These are phyloP conservation scores for Napeogenes inachia DNA, from an alignment of 2,888 invertebrate genomes.

Conservation along the genomic window DNA sequence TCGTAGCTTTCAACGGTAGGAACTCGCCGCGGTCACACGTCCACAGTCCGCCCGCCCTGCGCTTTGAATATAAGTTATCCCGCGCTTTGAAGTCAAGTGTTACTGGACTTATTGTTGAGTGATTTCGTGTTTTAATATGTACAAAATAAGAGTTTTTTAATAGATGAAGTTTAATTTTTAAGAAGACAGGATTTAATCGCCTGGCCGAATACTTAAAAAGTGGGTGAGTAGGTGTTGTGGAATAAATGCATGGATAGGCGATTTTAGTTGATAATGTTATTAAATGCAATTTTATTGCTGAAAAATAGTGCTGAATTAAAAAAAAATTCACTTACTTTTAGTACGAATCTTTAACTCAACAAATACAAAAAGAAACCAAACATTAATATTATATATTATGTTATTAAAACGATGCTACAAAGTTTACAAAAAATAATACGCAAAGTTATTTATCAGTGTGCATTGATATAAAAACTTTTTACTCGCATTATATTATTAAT, in stretches of 20 bases:
- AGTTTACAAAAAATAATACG: no score
- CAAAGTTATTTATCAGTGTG: no score
- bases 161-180: slow-evolving; percentile 33
- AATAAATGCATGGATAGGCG: slow-evolving; percentile 29
- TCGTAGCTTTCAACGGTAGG: slow-evolving; percentile 19
- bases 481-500: no score
- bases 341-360: no score
- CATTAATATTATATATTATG: no score
- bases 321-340: no score
- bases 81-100: slow-evolving; percentile 2
- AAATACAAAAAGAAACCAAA: no score
- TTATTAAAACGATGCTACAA: no score
- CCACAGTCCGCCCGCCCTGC: slow-evolving; percentile 34
- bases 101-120: slow-evolving; percentile 5
- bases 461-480: no score
- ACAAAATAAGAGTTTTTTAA: slow-evolving; percentile 13
- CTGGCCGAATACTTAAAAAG: slow-evolving; percentile 53
- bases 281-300: slow-evolving; percentile 30
- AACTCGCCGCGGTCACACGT: slow-evolving; percentile 23
- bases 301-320: slow-evolving; percentile 5
- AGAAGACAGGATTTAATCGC: slow-evolving; percentile 39
- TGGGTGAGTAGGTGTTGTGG: slow-evolving; percentile 55
- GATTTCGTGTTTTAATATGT: slow-evolving; percentile 8
- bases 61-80: slow-evolving; percentile 9
- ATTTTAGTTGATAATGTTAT: slow-evolving; percentile 33